Evolutionary conservation across 2,888 invertebrate genomes (phyloP), one percentile per base, ranked within the genome.

Genomic region (Tenthredo distinguenda): DNA sequence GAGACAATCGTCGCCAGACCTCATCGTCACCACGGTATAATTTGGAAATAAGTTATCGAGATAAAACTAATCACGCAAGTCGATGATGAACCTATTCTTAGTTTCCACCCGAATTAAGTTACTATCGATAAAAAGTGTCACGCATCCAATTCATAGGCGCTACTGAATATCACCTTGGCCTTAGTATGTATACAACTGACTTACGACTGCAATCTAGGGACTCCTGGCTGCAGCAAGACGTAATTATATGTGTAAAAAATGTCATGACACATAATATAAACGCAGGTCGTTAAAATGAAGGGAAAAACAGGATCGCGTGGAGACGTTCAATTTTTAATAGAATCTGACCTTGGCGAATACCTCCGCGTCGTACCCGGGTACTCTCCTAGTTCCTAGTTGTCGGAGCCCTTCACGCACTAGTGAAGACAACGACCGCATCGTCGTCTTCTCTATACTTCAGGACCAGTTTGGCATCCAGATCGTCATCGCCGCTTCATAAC

Each of bases 291-390:
- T 81, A 81, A 81, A 81, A 81, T 62, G 62, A 37, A n/a, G 81
- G 62, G 81, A 81, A 81, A 81, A 81, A 81, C 58, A 81, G 62
- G 81, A 81, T 81, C 81, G 81, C 81, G 81, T 81, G 81, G 62
- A 50, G 81, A 81, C 81, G 62, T 62, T n/a, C n/a, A n/a, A 62
- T 81, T 58, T 81, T 81, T 81, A 40, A 81, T 43, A 55, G 12
- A 5, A 58, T 31, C 58, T 37, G 81, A 81, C 81, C 81, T 81
- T 81, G 81, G 58, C 58, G 62, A 81, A 81, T 81, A 37, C 81
- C 62, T 81, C 40, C 21, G 37, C 81, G 81, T 31, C 40, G 37
- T 40, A 37, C 37, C 31, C 58, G n/a, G 62, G 40, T 7, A 62
- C 21, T 62, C 62, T 81, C 55, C 81, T 62, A 81, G 81, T 81